These are phyloP conservation scores for Netelia virgata DNA, from an alignment of 2,888 invertebrate species.

Conservation along the genomic window DNA sequence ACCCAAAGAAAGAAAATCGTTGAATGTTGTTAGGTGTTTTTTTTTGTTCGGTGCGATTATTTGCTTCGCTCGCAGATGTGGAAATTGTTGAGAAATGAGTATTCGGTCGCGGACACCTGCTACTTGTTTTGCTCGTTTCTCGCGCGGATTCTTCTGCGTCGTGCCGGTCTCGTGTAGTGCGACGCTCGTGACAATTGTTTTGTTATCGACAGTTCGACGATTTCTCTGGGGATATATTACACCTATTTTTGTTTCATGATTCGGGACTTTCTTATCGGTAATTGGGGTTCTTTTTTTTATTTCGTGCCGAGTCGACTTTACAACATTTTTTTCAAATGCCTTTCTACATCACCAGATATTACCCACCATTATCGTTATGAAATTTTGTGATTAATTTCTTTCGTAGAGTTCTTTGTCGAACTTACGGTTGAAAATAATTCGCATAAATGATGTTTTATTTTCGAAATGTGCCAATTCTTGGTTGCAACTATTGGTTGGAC, in stretches of 20 bases:
- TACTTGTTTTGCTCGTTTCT: slow-evolving; percentile 31
- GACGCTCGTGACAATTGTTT: background rate
- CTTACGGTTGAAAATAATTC: too few species aligned
- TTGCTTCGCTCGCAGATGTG: background rate
- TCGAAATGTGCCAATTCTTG: too few species aligned
- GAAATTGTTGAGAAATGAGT: slow-evolving; percentile 2
- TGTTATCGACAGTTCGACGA: background rate
- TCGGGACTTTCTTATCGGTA: background rate
- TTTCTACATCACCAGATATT: too few species aligned
- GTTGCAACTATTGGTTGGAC: too few species aligned
- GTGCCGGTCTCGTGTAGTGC: background rate
- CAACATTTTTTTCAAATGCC: too few species aligned
- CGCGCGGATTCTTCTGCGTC: background rate
- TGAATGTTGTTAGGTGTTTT: background rate
- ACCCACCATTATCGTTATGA: too few species aligned
- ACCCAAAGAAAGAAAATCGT: background rate
- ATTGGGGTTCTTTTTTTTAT: background rate
- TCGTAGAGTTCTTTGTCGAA: too few species aligned
- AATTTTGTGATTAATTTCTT: too few species aligned
- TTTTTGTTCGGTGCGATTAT: background rate
- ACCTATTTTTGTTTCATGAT: background rate
- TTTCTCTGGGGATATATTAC: background rate
- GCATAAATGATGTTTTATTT: too few species aligned
- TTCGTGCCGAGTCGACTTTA: too few species aligned
- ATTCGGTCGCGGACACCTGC: slow-evolving; percentile 59